Percentiles rank a stretch among this genome's conserved stretches.
These are phyloP conservation scores for Podarcis raffonei DNA, from an alignment of 2,113 vertebrate species.

Conservation along the genomic window DNA sequence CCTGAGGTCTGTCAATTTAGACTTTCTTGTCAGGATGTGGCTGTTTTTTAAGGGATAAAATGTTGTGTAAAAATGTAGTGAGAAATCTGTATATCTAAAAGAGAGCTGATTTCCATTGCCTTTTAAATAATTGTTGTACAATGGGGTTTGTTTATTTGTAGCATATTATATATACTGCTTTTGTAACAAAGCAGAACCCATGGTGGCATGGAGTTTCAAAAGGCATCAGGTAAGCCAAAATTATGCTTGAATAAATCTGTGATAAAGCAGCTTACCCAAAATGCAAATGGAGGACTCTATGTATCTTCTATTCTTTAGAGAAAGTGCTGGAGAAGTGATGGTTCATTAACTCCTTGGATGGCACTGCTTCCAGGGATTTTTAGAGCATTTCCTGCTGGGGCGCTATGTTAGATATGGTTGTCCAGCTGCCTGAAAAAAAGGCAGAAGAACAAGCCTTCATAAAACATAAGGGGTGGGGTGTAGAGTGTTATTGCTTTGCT, in stretches of 20 bases:
- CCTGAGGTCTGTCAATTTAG: background rate
- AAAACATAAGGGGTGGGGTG: constrained; percentile 41
- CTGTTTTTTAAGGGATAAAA: background rate
- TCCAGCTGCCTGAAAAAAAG: constrained; percentile 67
- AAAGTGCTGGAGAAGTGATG: constrained; percentile 58
- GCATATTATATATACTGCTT: background rate
- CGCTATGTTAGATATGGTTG: constrained; percentile 61
- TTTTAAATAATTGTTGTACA: background rate
- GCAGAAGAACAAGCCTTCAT: constrained; percentile 62
- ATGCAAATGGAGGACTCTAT: constrained; percentile 59
- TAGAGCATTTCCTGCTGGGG: constrained; percentile 68
- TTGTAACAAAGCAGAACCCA: background rate
- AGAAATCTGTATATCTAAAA: background rate
- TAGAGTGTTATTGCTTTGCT: constrained; percentile 15
- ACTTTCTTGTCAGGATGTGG: constrained; percentile 16
- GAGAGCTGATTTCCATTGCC: background rate
- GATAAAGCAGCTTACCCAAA: constrained; percentile 60
- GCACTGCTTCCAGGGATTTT: constrained; percentile 63
- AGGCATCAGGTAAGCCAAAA: constrained; percentile 66
- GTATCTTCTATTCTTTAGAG: constrained; percentile 64
- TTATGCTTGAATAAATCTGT: constrained; percentile 58
- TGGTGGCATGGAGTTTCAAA: constrained; percentile 3
- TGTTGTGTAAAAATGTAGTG: background rate
- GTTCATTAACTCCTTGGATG: constrained; percentile 58
- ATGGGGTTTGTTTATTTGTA: background rate